Base-by-base conservation (phyloP, 2,888 invertebrate species). In the Athripsodes cinereus region DNA sequence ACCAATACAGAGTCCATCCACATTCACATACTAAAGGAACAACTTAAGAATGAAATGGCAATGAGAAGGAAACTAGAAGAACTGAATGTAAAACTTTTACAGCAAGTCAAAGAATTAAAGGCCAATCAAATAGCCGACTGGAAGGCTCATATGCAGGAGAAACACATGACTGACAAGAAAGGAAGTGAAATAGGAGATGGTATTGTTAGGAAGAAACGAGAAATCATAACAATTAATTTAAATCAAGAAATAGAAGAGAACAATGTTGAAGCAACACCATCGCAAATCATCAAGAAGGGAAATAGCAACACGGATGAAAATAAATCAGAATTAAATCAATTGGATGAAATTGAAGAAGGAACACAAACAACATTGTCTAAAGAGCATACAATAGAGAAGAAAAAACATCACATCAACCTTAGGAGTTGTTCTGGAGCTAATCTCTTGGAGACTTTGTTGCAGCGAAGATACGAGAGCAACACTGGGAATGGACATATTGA, bases 31-130 rank as follows among this genome's bases (percentile, higher is more conserved):
- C 67, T 85, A 18, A 82, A 84, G 66, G 79, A 81, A 56, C 81
- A 84, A 69, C 68, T 85, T 2, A 80, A 82, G 61, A 80, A 81
- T 46, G 86, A 86, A 70, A 81, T 81, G 35, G 74, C 76, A 1
- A 78, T 81, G 64, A 74, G 85, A n/a, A 79, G 81, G 63, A 81
- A 84, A 68, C 78, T 83, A 1, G 85, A 86, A 67, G 79, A 80
- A 64, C 69, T 82, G 26, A 86, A 85, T 67, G 72, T 76, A 60
- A 81, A 81, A 66, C 72, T 87, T 2, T 81, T 83, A 53, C 73
- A 79, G 18, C 83, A 84, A 70, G 75, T 86, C 67, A 76, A 81
- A 65, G 75, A 78, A 56, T 73, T 81, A 8, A 78, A 79, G 63
- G 74, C 75, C 59, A 76, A 78, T 55, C 76, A 75, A 63, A 69